Evolutionary conservation across 2,113 vertebrate genomes (phyloP), one percentile per base, ranked within the genome.

Genomic region (Otolemur garnettii): DNA sequence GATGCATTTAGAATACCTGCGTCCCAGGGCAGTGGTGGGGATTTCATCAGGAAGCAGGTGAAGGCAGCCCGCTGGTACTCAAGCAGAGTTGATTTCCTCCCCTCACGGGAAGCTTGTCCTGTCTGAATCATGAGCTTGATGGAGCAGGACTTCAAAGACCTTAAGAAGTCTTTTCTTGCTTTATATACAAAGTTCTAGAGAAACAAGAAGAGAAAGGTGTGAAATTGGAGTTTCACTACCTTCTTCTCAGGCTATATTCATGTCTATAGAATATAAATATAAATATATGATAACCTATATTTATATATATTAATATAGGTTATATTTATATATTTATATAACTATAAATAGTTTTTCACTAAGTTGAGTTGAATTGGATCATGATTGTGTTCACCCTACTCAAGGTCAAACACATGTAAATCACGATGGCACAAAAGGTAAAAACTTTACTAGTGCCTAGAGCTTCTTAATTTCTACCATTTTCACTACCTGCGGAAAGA

Each of bases 151-250:
- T 74, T 55, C 19, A 91, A 90, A 90, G 71, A 62, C 35, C 80
- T 93, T 42, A 33, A 87, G n/a, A 91, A 96, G 74, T 57, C 35
- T 45, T 91, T 93, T 74, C 17, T 71, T 74, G 42, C 60, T 94
- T 87, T 92, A 84, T 42, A 62, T 7, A 26, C 53, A 94, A 77
- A 95, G 21, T 79, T 83, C 50, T 90, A 87, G 75, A 80, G 33
- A 74, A 75, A 60, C 33, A 60, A 50, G 83, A n/a, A 45, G 50
- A 82, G 86, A 66, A 30, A 80, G 38, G 14, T 38, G 9, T 87
- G 85, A 87, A 62, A 57, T 62, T 78, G 62, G 80, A 38, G 45
- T 87, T 75, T 77, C 4, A 1, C 17, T n/a, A 2, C 69, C 24
- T 38, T 64, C 42, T 83, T 45, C 24, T 71, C 71, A 85, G 60